phyloP scores from a whole-genome alignment of 2,888 invertebrate genomes.

The Diplazon laetatorius region DNA sequence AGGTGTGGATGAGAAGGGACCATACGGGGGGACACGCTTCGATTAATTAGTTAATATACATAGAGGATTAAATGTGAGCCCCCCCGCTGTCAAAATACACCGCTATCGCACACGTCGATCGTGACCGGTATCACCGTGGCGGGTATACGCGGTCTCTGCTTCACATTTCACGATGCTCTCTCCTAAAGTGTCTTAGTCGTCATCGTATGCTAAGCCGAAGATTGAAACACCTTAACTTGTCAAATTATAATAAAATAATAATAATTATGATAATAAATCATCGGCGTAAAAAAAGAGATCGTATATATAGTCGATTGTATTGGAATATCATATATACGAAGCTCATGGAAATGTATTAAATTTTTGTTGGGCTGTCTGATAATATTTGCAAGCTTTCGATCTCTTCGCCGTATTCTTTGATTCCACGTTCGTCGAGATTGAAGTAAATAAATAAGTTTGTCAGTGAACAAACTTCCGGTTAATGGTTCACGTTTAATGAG shows the following conservation, averaged over 20 bases:
- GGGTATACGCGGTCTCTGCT: neutral
- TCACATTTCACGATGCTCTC: neutral
- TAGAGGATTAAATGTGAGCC: conserved; percentile 52
- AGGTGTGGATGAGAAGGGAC: neutral
- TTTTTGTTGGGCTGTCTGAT: neutral
- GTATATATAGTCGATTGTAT: conserved; percentile 10
- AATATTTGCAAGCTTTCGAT: no score
- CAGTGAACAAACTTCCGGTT: neutral
- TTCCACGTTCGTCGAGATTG: neutral
- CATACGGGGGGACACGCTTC: conserved; percentile 65
- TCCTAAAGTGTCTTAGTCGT: conserved; percentile 22
- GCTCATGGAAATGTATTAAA: conserved; percentile 11
- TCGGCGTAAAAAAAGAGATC: neutral
- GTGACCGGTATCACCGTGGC: conserved; percentile 30
- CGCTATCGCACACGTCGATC: conserved; percentile 72
- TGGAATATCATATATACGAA: neutral
- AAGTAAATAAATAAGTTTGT: neutral
- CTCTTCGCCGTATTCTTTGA: conserved; percentile 34
- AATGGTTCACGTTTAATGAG: neutral
- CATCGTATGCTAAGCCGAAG: conserved; percentile 31
- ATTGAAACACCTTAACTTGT: conserved; percentile 11
- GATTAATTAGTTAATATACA: conserved; percentile 70
- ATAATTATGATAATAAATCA: neutral
- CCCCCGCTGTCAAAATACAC: conserved; percentile 72
- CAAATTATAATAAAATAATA: conserved; percentile 11